Conservation (phyloP, 1,140 invertebrate genomes). For the Globodera ellingtonae region DNA sequence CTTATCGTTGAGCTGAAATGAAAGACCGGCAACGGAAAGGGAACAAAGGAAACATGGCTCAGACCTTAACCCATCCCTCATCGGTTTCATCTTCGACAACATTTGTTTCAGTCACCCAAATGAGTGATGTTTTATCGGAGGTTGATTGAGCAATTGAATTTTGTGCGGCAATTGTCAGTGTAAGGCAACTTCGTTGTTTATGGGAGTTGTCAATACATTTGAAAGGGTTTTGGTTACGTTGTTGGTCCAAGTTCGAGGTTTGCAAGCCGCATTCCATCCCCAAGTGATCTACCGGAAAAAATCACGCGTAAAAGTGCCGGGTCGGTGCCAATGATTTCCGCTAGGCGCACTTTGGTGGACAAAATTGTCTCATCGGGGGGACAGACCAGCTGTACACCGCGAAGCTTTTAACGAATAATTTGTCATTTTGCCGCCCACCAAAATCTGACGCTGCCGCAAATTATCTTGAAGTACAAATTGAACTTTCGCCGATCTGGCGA, state of each 20-base stretch:
- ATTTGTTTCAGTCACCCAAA: neutral
- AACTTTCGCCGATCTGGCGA: neutral
- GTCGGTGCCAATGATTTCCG: neutral
- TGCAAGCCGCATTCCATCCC: neutral
- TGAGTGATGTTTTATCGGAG: neutral
- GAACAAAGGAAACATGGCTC: neutral
- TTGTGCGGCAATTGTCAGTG: too few relatives aligned
- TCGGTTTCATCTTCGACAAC: neutral
- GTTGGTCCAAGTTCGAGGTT: neutral
- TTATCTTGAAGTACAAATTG: neutral
- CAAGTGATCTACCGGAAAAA: conserved; percentile 10
- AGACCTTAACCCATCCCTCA: conserved; percentile 5
- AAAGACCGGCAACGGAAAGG: neutral
- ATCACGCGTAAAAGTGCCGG: neutral
- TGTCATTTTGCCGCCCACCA: neutral
- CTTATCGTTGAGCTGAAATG: neutral
- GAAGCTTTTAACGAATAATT: neutral
- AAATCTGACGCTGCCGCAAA: neutral
- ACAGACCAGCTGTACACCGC: neutral
- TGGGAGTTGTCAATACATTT: too few relatives aligned
- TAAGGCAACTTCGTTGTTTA: too few relatives aligned
- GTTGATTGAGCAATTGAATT: too few relatives aligned
- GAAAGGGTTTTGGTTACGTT: neutral
- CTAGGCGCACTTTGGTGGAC: neutral
- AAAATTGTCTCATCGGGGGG: neutral